Conservation (phyloP, 2,888 invertebrate species). For the Fragum fragum region DNA sequence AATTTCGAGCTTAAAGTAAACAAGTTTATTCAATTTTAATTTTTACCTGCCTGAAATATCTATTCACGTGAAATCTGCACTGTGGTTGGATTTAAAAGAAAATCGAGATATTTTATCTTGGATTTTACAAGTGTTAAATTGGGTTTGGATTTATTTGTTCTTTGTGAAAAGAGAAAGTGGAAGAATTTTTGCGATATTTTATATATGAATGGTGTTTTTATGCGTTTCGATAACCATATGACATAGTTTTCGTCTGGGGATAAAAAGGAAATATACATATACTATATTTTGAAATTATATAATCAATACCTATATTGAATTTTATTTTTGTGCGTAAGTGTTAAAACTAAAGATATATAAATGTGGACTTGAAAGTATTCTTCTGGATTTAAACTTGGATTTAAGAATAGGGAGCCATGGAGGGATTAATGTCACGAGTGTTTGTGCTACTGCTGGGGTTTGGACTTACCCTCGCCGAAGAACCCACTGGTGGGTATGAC, state of each 20-base stretch:
- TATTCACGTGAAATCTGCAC: slow-evolving; percentile 13
- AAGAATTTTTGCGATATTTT: too few species aligned
- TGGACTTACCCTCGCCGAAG: neutral
- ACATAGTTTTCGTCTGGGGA: too few species aligned
- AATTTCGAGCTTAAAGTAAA: slow-evolving; percentile 26
- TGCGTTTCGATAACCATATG: too few species aligned
- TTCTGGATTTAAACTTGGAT: too few species aligned
- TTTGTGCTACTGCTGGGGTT: slow-evolving; percentile 4
- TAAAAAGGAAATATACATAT: too few species aligned
- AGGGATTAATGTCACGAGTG: slow-evolving; percentile 6
- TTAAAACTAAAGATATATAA: too few species aligned
- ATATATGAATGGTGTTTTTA: too few species aligned
- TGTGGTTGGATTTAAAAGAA: slow-evolving; percentile 8
- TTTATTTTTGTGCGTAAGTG: too few species aligned
- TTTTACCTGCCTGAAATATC: neutral
- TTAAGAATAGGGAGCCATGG: neutral
- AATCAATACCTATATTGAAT: too few species aligned
- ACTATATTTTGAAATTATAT: too few species aligned
- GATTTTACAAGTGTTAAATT: slow-evolving; percentile 5
- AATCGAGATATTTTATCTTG: slow-evolving; percentile 6
- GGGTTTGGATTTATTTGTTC: slow-evolving; percentile 1
- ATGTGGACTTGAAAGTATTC: too few species aligned
- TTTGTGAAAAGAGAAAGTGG: slow-evolving; percentile 2
- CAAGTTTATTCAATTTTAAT: slow-evolving; percentile 18
- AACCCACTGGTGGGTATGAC: slow-evolving; percentile 51